Percentiles rank a stretch among this genome's conserved stretches.
phyloP scores from a whole-genome alignment of 2,797 vertebrate genomes.

The Pantherophis vulpinus region DNA sequence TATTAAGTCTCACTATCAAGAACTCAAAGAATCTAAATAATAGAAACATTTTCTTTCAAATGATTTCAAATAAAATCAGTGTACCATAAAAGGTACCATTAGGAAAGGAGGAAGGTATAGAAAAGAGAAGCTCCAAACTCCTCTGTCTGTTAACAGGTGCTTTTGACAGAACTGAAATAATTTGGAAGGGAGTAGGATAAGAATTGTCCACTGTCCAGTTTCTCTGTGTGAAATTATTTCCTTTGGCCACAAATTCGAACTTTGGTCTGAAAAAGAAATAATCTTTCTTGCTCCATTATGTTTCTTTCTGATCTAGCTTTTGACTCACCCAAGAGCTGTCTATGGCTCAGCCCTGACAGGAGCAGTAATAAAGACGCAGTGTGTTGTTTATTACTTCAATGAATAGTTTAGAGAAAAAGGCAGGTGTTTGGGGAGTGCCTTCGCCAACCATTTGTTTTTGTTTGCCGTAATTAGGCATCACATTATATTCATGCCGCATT shows the following conservation, averaged over 20 bases:
- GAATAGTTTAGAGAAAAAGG: background rate
- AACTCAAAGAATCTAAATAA: background rate
- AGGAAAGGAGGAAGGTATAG: background rate
- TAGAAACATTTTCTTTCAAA: background rate
- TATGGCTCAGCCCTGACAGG: background rate
- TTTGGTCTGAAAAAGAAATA: background rate
- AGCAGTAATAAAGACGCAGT: background rate
- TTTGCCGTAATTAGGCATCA: conserved; percentile 55
- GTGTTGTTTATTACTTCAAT: background rate
- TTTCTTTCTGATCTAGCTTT: background rate
- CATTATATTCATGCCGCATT: conserved; percentile 50
- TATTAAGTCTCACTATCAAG: background rate
- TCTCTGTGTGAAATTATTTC: background rate
- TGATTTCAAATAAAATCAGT: background rate
- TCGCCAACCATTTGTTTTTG: conserved; percentile 32
- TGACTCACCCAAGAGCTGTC: background rate
- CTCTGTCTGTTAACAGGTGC: background rate
- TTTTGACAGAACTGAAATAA: background rate
- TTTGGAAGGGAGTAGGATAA: background rate
- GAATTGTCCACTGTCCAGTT: background rate
- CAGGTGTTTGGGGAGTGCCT: background rate
- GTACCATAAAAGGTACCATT: background rate
- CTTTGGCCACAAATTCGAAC: background rate
- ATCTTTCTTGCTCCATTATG: background rate
- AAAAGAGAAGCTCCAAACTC: background rate